Base-by-base conservation (phyloP, 2,888 invertebrate species). In the Volucella bombylans region DNA sequence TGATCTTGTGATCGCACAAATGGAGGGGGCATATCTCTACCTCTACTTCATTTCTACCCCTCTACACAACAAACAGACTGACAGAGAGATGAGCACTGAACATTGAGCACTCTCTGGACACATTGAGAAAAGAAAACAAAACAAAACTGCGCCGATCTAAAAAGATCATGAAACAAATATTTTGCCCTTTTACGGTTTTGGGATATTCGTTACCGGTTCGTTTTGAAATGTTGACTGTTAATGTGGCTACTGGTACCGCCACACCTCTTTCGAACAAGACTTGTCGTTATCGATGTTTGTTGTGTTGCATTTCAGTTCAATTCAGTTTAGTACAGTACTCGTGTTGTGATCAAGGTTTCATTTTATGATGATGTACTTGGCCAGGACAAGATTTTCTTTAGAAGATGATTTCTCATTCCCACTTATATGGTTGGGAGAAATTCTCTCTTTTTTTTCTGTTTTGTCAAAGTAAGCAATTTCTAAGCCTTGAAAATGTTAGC, bases 131-230 rank as follows among this genome's bases (percentile, higher is more conserved):
- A 38, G 15, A 31, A 52, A 43, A 73, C 45, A 57, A 50, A 31
- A 4, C 15, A 14, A 14, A 8, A 10, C 15, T 18, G 45, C 31
- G 69, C n/a, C 65, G 55, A 79, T 74, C 74, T 73, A 59, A 73
- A 82, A 79, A 59, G 74, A 79, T 83, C 83, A 64, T 83, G 80
- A 67, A 80, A 83, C 80, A 83, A 83, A 83, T 83, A 80, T 49
- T 71, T 83, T 83, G 71, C 80, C 83, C 80, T 80, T 83, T 82
- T 80, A 80, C 67, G 80, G 65, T 71, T 83, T 79, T 65, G 54
- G 54, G 54, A 71, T 61, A 61, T 71, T 74, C 45, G 65, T 62
- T 80, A 80, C 83, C 80, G 71, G 80, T 83, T 80, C 38, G 65
- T 31, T 67, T 79, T 73, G 18, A 47, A 61, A 49, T 50, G 39